Evolutionary conservation across 2,888 invertebrate genomes (phyloP), one percentile per base, ranked within the genome.

Genomic region (Abrostola triplasia): DNA sequence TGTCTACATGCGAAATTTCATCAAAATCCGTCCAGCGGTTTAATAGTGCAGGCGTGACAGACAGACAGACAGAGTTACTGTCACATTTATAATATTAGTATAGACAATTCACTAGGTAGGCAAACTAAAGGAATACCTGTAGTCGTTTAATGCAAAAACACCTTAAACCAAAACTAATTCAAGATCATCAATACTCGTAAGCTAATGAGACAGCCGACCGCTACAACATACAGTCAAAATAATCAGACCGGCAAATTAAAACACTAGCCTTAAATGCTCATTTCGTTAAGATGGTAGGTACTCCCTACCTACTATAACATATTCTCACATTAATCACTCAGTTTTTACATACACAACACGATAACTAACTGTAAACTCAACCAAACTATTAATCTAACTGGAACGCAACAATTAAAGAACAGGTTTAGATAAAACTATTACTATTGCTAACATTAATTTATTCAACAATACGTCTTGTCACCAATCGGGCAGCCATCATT

Each of bases 401-500:
- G 71, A 73, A 71, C 74, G 53, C 60, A 73, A 79, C 81, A 84
- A 83, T 84, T 83, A 83, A 81, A 80, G 58, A 84, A 82, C 82
- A 77, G 81, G 84, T 81, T 79, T 64, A 55, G 77, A 84, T 82
- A 81, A 84, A 82, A 82, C 74, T 74, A 68, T 67, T 63, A 49
- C 70, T 71, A 72, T 76, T 77, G 71, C 73, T 74, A 61, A 72
- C 74, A 81, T 78, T 92, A 93, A 93, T 92, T 90, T 93, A 93
- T 93, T 89, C 92, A 81, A 92, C 89, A 91, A 91, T 90, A 88
- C 84, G 74, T 88, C 88, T 84, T 88, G 90, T 92, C 89, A 87
- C 89, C 87, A 89, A 90, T 91, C 84, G 83, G 77, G 88, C 89
- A 88, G 90, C 92, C 93, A 93, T 92, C 87, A 91, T 89, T 86